Evolutionary conservation across 2,888 invertebrate species (phyloP).

Genomic region (Podabrus alpinus): DNA sequence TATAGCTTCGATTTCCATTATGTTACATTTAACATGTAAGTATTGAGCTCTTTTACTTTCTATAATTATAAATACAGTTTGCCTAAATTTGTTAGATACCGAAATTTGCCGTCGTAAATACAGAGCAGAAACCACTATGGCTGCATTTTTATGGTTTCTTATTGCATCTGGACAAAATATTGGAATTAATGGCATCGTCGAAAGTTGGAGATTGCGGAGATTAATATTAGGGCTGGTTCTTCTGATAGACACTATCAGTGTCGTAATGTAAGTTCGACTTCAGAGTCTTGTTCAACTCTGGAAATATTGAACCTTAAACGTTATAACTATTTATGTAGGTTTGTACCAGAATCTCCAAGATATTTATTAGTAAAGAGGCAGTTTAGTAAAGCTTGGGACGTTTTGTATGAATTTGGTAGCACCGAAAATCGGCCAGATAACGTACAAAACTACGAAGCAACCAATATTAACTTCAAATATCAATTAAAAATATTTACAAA

Average conservation of each 20-base stretch:
- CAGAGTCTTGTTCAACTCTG: too few species aligned
- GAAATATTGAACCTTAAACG: too few species aligned
- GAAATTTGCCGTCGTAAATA: not conserved
- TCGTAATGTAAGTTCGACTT: not conserved
- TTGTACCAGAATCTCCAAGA: not conserved
- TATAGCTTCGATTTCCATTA: not conserved
- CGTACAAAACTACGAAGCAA: not conserved
- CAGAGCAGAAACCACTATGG: not conserved
- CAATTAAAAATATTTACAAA: not conserved
- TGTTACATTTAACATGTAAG: not conserved
- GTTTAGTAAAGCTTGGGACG: not conserved
- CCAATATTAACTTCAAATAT: not conserved
- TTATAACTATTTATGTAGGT: not conserved
- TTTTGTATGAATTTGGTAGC: not conserved
- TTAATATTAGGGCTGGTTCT: not conserved
- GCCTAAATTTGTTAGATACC: not conserved
- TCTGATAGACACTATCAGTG: not conserved
- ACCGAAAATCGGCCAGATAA: not conserved
- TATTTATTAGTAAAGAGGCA: not conserved
- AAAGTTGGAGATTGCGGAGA: not conserved
- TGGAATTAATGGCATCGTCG: not conserved
- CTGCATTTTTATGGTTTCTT: not conserved
- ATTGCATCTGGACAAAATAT: not conserved
- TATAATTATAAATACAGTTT: not conserved
- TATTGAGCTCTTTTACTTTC: not conserved